These are phyloP conservation scores for Porites lutea DNA, from an alignment of 64 coral and sea anemone genomes.

Conservation along the genomic window DNA sequence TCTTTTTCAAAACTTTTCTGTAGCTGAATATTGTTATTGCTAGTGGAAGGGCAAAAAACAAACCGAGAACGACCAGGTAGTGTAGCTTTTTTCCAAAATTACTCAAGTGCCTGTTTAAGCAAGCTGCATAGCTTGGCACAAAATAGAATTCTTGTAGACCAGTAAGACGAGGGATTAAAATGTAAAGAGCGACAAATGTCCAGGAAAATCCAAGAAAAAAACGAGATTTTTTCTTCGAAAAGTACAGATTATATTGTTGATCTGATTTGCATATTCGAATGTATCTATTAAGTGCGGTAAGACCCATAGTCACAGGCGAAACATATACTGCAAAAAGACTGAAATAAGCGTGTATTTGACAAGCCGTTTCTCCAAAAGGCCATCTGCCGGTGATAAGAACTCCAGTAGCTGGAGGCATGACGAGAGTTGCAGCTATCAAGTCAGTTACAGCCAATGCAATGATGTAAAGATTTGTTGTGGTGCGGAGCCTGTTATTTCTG, in stretches of 20 bases:
- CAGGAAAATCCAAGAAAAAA: not conserved
- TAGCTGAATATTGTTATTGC: conserved; percentile 10
- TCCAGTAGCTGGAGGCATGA: not conserved
- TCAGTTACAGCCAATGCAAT: not conserved
- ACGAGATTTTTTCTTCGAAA: not conserved
- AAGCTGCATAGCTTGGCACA: not conserved
- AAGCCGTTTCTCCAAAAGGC: not conserved
- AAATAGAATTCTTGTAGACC: not conserved
- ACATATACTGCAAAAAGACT: not conserved
- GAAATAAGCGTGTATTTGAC: not conserved
- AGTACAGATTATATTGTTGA: not conserved
- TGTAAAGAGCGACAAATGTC: not conserved
- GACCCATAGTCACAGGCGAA: not conserved
- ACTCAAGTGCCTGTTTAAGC: not conserved
- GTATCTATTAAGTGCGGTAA: not conserved
- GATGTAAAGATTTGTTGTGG: not conserved
- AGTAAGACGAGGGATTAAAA: not conserved
- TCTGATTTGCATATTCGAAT: not conserved
- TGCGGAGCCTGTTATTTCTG: not conserved
- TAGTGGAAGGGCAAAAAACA: not conserved
- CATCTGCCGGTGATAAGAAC: not conserved
- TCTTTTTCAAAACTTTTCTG: not conserved
- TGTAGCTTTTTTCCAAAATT: not conserved
- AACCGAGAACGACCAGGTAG: not conserved
- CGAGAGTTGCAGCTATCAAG: not conserved